Base-by-base conservation (phyloP, 1,140 invertebrate genomes). In the Varroa destructor region DNA sequence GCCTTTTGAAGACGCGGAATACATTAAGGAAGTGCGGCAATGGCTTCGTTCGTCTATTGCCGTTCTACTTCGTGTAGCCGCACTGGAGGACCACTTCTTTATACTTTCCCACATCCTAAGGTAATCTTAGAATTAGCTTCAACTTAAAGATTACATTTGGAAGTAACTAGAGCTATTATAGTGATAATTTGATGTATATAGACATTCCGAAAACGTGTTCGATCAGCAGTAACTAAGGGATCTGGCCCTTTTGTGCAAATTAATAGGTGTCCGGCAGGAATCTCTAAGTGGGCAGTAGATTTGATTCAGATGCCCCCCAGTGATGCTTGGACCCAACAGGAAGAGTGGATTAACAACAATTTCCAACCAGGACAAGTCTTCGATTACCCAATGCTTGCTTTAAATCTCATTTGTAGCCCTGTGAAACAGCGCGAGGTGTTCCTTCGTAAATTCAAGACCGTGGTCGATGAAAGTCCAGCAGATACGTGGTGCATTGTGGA, bases 401-500 rank as follows among this genome's bases (percentile, higher is more conserved):
- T 67, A 12, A 67, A 37, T 40, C 61, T 67, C n/a, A 67, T 67
- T 12, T 67, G 61, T 46, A 67, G 46, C 40, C 61, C 61, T 43
- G 37, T 67, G 5, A 67, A 67, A 40, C 40, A 67, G 14, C 61
- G 61, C 1, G 61, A 67, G 61, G 46, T 43, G 40, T 67, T 67
- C 61, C 36, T 67, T 2, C 40, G 61, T 37, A 12, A n/a, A 5
- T 12, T 67, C 40, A 67, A 67, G 46, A 37, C 36, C 1, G 40
- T 67, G 14, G 8, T 3, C 37, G 61, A 67, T 14, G 61, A 67
- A 67, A 67, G 40, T 40, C 61, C 61, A 37, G 46, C 40, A 40
- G 61, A 67, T 67, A 43, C 61, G 61, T 67, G 61, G 61, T 67
- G 61, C 61, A 67, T 67, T 8, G 12, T 67, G 12, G 61, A 67